Evolutionary conservation across 35 echinoderm and acorn worm genomes (phyloP).

Genomic region (Heliocidaris tuberculata): DNA sequence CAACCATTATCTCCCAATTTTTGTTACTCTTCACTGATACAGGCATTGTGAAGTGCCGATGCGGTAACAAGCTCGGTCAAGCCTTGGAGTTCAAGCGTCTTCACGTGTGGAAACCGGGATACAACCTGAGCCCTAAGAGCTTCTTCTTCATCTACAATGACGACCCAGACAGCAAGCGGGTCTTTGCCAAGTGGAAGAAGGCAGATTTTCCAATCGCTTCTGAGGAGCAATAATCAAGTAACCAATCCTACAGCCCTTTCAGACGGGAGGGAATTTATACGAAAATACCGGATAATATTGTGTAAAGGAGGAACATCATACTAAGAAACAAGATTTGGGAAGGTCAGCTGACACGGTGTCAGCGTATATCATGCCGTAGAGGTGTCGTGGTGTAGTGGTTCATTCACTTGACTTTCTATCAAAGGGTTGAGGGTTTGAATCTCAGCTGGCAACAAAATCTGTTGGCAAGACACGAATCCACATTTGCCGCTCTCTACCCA

Average conservation of each 20-base stretch:
- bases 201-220: constrained; percentile 5
- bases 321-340: too few relatives aligned
- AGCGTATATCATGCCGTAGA: too few relatives aligned
- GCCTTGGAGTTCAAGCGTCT: neutral
- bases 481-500: too few relatives aligned
- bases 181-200: constrained; percentile 27
- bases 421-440: too few relatives aligned
- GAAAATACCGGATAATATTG: too few relatives aligned
- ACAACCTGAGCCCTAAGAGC: neutral
- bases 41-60: neutral
- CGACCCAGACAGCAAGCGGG: neutral
- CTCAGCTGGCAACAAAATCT: too few relatives aligned
- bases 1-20: neutral
- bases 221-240: neutral
- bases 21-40: neutral
- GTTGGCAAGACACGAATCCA: too few relatives aligned
- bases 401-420: too few relatives aligned
- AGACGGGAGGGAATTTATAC: too few relatives aligned
- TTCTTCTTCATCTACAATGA: neutral
- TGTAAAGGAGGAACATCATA: too few relatives aligned
- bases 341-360: too few relatives aligned
- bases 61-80: neutral
- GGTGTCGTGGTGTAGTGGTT: too few relatives aligned
- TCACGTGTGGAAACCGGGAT: neutral
- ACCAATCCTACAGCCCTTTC: neutral